Base-by-base conservation (phyloP, 2,797 vertebrate genomes). In the Limnodromus scolopaceus region DNA sequence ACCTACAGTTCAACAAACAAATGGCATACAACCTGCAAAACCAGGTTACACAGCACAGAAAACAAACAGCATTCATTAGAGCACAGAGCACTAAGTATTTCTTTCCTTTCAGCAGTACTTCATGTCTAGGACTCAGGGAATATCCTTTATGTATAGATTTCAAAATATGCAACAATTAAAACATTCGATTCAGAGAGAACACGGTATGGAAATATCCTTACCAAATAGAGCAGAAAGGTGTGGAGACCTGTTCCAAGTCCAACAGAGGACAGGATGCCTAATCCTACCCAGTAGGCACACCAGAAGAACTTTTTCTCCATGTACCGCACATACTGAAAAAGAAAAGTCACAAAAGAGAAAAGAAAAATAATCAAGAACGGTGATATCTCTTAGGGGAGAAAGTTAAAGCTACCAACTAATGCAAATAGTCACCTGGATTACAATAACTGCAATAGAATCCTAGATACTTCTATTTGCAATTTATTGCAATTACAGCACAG, bases 211-310 rank as follows among this genome's bases (percentile, higher is more conserved):
- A 91, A 65, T 34, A 54, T 28, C 30, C 98, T 99, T 99, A 99
- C 99, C 99, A 99, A 98, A 97, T 99, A 99, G 49, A 99, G 99
- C 82, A 99, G 98, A 96, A 99, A 99, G 94, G 98, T 99, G 97
- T 99, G 99, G 85, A 99, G 98, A 84, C 99, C 99, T 60, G 99
- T 99, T 93, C 99, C 99, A 79, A 99, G 99, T 76, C 99, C 99
- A 45, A 99, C 99, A 49, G 99, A 99, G 78, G 99, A 99, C 76
- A 99, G 98, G 97, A 99, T 98, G 93, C 98, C 99, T 97, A 99
- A 97, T 97, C 99, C 99, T 98, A 99, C 99, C 99, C 99, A 99
- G 98, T 99, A 99, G 98, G 99, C 99, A 98, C 99, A 99, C 99
- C 99, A 99, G 64, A 99, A 98, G 95, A 99, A 98, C 96, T 98